Evolutionary conservation across 1,140 invertebrate species (phyloP).

Genomic region (Pomacea maculata): DNA sequence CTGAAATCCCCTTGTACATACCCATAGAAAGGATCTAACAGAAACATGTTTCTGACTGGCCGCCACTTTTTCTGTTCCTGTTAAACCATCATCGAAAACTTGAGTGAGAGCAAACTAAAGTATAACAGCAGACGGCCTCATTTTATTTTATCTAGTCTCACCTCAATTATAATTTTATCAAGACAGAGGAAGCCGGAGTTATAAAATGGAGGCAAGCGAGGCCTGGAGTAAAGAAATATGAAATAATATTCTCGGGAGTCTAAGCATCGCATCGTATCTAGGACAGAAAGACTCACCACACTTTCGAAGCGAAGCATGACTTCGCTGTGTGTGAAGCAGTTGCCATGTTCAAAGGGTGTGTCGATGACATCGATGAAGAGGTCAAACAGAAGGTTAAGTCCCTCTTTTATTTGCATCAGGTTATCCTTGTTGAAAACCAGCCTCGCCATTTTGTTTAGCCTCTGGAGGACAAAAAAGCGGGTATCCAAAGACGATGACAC

Average conservation of each 20-base stretch:
- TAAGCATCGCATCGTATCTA: too few species aligned
- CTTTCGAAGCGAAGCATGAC: conserved; percentile 16
- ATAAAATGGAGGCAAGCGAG: too few species aligned
- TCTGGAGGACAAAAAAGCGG: conserved; percentile 11
- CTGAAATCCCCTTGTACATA: conserved; percentile 35
- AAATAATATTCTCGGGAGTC: too few species aligned
- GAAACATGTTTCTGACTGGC: conserved; percentile 29
- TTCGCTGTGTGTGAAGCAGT: conserved; percentile 28
- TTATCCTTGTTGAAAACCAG: conserved; percentile 36
- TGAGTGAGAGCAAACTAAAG: too few species aligned
- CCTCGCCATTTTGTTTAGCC: conserved; percentile 29
- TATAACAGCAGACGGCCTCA: too few species aligned
- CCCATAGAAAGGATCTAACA: conserved; percentile 31
- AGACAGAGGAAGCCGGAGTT: too few species aligned
- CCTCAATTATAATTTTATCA: too few species aligned
- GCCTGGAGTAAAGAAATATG: too few species aligned
- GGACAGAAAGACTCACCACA: conserved; percentile 1
- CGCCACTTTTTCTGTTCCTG: conserved; percentile 36
- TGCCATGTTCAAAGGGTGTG: conserved; percentile 24
- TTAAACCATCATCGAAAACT: not conserved
- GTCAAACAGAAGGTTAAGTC: conserved; percentile 21
- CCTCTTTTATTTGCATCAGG: conserved; percentile 29
- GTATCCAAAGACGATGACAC: not conserved
- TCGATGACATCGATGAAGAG: conserved; percentile 23
- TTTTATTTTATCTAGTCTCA: too few species aligned